phyloP scores from a whole-genome alignment of 1,140 invertebrate species.

The Neuroterus valhalla region DNA sequence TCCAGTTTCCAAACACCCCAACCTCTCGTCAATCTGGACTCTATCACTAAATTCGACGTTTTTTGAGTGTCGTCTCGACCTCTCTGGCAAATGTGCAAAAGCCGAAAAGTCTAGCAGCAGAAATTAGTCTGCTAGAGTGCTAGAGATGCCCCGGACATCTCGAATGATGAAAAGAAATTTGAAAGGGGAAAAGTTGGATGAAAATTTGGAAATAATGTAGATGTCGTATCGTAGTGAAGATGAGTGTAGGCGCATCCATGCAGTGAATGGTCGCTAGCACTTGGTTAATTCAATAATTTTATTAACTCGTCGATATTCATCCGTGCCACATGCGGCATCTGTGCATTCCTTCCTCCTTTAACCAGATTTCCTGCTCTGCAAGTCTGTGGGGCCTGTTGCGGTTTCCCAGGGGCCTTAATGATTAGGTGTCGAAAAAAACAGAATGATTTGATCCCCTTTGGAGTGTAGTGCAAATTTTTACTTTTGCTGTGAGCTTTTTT shows the following conservation, averaged over 20 bases:
- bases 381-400: constrained; percentile 49
- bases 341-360: constrained; percentile 50
- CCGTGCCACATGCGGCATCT: constrained; percentile 51
- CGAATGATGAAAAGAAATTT: not conserved
- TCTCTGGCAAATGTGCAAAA: constrained; percentile 9
- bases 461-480: too few relatives aligned
- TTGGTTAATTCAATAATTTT: constrained; percentile 29
- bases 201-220: not conserved
- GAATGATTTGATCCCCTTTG: not conserved
- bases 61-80: not conserved
- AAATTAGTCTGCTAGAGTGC: constrained; percentile 12
- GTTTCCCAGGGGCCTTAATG: constrained; percentile 44
- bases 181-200: not conserved
- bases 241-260: not conserved
- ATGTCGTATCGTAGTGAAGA: not conserved
- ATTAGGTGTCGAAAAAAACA: not conserved
- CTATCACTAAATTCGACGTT: too few relatives aligned
- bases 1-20: not conserved
- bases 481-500: too few relatives aligned
- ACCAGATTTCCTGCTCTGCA: constrained; percentile 50
- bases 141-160: not conserved
- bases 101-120: not conserved
- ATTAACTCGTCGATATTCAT: constrained; percentile 50
- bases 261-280: not conserved
- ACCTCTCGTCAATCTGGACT: not conserved